These are phyloP conservation scores for Leptinotarsa defecta DNA, from an alignment of 1,140 invertebrate species.

Conservation along the genomic window DNA sequence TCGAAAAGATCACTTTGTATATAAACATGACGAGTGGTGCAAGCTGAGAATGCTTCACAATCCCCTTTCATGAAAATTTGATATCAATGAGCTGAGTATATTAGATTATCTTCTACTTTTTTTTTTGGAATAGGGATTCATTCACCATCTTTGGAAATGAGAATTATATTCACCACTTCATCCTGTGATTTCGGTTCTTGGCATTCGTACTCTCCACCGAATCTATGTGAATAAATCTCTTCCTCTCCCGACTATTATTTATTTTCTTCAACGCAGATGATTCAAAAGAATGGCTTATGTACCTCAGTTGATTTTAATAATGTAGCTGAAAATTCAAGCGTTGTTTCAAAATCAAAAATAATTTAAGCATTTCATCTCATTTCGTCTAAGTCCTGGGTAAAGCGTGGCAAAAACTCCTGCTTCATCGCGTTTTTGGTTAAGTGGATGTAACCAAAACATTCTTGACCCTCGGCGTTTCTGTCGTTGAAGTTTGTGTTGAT, in stretches of 20 bases:
- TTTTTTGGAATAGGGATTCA: slow-evolving; percentile 75
- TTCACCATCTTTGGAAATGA: slow-evolving; percentile 85
- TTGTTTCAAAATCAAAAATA: background rate
- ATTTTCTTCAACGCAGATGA: background rate
- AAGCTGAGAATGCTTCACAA: slow-evolving; percentile 97
- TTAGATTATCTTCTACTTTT: slow-evolving; percentile 94
- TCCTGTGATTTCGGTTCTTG: slow-evolving; percentile 90
- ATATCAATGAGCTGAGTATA: slow-evolving; percentile 92
- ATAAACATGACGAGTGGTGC: slow-evolving; percentile 98
- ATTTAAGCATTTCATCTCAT: too few relatives aligned
- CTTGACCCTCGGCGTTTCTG: too few relatives aligned
- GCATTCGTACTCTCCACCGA: slow-evolving; percentile 89
- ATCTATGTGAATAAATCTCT: slow-evolving; percentile 46
- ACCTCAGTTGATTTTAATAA: background rate
- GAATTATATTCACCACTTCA: slow-evolving; percentile 90
- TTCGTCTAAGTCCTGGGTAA: too few relatives aligned
- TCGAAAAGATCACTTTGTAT: slow-evolving; percentile 79
- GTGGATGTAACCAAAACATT: too few relatives aligned
- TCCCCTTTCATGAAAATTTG: slow-evolving; percentile 94
- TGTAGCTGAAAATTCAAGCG: background rate
- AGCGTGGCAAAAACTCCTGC: too few relatives aligned
- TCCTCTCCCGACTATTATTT: background rate
- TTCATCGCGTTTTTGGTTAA: too few relatives aligned
- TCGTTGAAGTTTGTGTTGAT: too few relatives aligned
- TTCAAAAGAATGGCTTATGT: background rate